phyloP scores from a whole-genome alignment of 2,888 invertebrate genomes.

The Eupeodes latifasciatus region DNA sequence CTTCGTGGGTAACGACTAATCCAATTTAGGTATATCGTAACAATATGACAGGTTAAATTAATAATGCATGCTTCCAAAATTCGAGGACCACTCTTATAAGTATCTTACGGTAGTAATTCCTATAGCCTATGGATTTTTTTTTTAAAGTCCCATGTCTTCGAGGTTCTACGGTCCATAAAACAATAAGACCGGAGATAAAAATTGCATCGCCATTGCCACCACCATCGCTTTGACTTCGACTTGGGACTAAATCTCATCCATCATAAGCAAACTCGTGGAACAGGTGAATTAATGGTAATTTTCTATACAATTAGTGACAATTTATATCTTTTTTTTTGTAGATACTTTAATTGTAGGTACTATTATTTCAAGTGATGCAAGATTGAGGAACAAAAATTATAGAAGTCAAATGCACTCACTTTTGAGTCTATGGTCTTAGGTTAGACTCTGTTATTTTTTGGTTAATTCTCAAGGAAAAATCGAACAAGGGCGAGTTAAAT shows the following conservation, averaged over 20 bases:
- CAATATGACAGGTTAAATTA: constrained; percentile 67
- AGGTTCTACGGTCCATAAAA: constrained; percentile 39
- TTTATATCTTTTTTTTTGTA: constrained; percentile 42
- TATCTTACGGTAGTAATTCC: constrained; percentile 32
- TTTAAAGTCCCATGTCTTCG: constrained; percentile 3
- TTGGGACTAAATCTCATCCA: constrained; percentile 44
- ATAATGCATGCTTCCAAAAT: constrained; percentile 48
- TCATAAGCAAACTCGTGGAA: constrained; percentile 36
- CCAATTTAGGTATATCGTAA: constrained; percentile 51
- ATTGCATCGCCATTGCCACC: constrained; percentile 10
- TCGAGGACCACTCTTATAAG: not conserved
- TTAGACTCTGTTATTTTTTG: not conserved
- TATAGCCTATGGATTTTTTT: not conserved
- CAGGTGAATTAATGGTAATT: constrained; percentile 65
- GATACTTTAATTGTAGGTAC: constrained; percentile 6
- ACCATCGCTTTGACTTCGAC: not conserved
- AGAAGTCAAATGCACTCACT: not conserved
- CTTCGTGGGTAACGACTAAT: constrained; percentile 2
- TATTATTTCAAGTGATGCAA: not conserved
- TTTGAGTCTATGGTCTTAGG: constrained; percentile 8
- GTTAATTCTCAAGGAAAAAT: constrained; percentile 19
- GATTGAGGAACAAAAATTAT: not conserved
- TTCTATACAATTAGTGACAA: constrained; percentile 64
- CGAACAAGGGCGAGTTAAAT: constrained; percentile 58
- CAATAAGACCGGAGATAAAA: constrained; percentile 32